A percentile compares a stretch with the other conserved stretches of the same genome.
Evolutionary conservation across 2,797 vertebrate species (phyloP).

Genomic region (Cynopterus sphinx): DNA sequence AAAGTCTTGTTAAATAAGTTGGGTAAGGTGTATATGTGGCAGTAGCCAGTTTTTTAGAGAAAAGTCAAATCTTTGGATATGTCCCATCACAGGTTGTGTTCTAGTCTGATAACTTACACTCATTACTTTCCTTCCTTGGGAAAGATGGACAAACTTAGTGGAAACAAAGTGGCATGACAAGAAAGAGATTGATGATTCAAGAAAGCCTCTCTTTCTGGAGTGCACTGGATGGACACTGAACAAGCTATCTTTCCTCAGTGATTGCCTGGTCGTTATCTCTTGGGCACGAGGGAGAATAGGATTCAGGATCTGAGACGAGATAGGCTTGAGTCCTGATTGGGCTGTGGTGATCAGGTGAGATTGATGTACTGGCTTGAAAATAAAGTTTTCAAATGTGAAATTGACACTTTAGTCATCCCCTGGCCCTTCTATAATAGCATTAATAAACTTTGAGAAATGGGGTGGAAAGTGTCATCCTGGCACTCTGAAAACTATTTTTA

Average conservation of each 20-base stretch:
- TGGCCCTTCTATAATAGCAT: background rate
- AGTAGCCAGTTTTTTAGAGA: conserved; percentile 6
- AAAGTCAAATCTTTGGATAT: background rate
- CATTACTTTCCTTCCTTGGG: background rate
- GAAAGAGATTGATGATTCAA: background rate
- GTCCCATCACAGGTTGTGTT: background rate
- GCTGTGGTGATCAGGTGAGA: background rate
- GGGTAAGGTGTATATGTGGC: background rate
- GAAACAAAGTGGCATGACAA: background rate
- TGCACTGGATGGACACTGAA: background rate
- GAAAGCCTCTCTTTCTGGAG: background rate
- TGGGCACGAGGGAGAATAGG: background rate
- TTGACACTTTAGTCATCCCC: background rate
- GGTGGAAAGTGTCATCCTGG: background rate
- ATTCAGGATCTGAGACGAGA: background rate
- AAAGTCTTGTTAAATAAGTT: conserved; percentile 29
- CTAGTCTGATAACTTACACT: background rate
- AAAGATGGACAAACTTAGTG: background rate
- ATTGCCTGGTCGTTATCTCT: background rate
- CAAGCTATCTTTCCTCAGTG: background rate
- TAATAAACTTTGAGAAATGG: conserved; percentile 28
- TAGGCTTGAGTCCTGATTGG: background rate
- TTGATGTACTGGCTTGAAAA: background rate
- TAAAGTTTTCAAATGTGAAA: background rate
- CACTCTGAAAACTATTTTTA: background rate